Percentiles rank a stretch among this genome's conserved stretches.
Evolutionary conservation across 2,888 invertebrate genomes (phyloP).

Genomic region (Epirrhoe tristata): DNA sequence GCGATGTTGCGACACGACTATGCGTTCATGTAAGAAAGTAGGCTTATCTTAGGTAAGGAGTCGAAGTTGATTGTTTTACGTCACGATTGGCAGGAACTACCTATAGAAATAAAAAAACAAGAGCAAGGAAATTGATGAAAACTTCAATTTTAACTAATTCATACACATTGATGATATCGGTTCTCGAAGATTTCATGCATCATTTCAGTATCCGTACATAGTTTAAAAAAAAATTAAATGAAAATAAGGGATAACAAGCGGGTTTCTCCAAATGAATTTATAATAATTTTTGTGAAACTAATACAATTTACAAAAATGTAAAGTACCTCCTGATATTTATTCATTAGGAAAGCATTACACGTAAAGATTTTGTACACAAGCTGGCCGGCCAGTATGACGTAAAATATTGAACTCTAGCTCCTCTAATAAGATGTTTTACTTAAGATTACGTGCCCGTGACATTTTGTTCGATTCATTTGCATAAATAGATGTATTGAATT

Average conservation of each 20-base stretch:
- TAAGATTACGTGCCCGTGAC: conserved; percentile 66
- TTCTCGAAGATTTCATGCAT: neutral
- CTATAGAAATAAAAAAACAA: too few relatives aligned
- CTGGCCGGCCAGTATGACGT: neutral
- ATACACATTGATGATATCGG: neutral
- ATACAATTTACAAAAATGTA: too few relatives aligned
- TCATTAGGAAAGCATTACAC: too few relatives aligned
- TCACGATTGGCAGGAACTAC: neutral
- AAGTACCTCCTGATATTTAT: too few relatives aligned
- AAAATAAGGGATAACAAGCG: too few relatives aligned
- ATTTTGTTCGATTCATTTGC: conserved; percentile 71
- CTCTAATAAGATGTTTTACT: conserved; percentile 41
- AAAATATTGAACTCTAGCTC: conserved; percentile 13
- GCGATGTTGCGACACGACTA: conserved; percentile 43
- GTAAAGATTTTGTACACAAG: too few relatives aligned
- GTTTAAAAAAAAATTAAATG: too few relatives aligned
- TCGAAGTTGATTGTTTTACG: neutral
- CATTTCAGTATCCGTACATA: conserved; percentile 5
- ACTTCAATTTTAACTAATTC: too few relatives aligned
- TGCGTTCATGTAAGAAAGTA: conserved; percentile 27
- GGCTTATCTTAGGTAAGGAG: conserved; percentile 14
- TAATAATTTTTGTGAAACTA: too few relatives aligned
- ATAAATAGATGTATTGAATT: conserved; percentile 65
- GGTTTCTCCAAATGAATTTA: too few relatives aligned
- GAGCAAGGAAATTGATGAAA: too few relatives aligned